Conservation (phyloP, 2,113 vertebrate genomes). For the Cepphus grylle region DNA sequence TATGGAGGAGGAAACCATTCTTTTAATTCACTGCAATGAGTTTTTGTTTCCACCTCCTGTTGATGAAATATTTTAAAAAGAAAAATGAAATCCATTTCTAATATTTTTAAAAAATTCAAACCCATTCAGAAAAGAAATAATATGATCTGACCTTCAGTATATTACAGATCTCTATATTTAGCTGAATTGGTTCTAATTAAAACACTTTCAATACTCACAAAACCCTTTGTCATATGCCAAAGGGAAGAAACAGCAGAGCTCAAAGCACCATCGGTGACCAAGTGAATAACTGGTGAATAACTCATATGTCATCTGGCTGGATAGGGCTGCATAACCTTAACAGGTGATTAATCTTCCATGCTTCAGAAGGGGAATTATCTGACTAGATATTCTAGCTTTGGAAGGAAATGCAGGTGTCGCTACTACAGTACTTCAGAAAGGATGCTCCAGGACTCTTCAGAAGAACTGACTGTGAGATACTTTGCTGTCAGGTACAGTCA, state of each 20-base stretch:
- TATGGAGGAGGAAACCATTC: background rate
- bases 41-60: background rate
- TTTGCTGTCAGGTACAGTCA: background rate
- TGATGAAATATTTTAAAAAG: background rate
- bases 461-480: background rate
- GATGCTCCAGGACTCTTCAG: background rate
- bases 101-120: background rate
- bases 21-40: background rate
- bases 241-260: background rate
- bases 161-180: background rate
- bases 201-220: background rate
- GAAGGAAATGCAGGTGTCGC: background rate
- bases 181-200: background rate
- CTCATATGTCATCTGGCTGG: background rate
- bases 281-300: background rate
- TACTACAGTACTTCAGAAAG: background rate
- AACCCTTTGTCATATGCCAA: background rate
- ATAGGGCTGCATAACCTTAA: background rate
- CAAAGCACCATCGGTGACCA: accelerated
- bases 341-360: background rate
- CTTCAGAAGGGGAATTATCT: background rate
- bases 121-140: background rate
- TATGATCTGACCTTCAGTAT: background rate
- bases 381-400: background rate
- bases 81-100: background rate